Evolutionary conservation across 2,888 invertebrate genomes (phyloP), one percentile per base, ranked within the genome.

Genomic region (Netelia inedita): DNA sequence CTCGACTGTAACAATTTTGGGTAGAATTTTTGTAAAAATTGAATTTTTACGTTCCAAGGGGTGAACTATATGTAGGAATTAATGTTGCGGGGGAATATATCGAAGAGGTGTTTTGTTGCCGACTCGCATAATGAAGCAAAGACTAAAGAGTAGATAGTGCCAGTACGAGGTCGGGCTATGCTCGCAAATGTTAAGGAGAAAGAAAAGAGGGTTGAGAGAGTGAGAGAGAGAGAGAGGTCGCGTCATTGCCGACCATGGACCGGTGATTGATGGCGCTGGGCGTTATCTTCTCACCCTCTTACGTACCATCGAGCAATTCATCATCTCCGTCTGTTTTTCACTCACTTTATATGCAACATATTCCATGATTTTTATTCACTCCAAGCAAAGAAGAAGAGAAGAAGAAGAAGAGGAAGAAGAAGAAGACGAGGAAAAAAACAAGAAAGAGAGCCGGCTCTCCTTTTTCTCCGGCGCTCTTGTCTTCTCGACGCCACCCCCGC

Each of bases 301-400:
- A 88, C 89, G 87, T 85, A 87, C 87, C 88, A 88, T 89, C 85
- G 88, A 89, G 93, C 92, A 93, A 93, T 93, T 93, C 93, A 93
- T 93, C 93, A 93, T 93, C 92, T 92, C 91, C 89, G 92, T 92
- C 93, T 93, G 93, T 93, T 93, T 93, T 93, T 93, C 93, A 93
- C 93, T 93, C 93, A 93, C 92, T 93, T 93, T 93, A 93, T 93
- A 93, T 93, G 93, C 93, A 93, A 92, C 93, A 93, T 93, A 93
- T 93, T 93, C 93, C 92, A 90, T 93, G 93, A 93, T 93, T 93
- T 93, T 93, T 93, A 93, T 93, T 92, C 93, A 92, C 91, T 92
- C 92, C 88, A 81, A 74, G 85, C 66, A 85, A 86, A 85, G 86
- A 86, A 83, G 83, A 82, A 76, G 82, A 46, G n/a, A n/a, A 53